These are phyloP conservation scores for Oxyteleia sp. DNA, from an alignment of 2,888 invertebrate genomes.

Conservation along the genomic window DNA sequence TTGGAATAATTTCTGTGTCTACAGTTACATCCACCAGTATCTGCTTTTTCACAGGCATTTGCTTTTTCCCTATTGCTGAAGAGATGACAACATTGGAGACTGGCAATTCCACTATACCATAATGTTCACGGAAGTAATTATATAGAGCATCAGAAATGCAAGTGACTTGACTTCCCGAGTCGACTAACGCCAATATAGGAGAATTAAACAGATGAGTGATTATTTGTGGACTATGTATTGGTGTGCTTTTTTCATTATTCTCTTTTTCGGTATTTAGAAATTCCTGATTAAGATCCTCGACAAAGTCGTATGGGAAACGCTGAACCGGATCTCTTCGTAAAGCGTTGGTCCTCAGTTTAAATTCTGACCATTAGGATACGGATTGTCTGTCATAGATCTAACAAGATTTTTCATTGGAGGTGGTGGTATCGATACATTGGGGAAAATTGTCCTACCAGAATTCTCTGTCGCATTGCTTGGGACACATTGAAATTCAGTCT, in stretches of 20 bases:
- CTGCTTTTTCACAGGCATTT: background rate
- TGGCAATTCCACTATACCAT: too few relatives aligned
- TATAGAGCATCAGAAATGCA: constrained; percentile 1
- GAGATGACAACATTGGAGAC: background rate
- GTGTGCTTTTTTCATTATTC: background rate
- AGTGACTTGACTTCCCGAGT: background rate
- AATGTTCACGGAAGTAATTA: too few relatives aligned
- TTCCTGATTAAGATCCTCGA: background rate
- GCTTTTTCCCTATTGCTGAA: background rate
- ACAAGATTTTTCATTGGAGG: too few relatives aligned
- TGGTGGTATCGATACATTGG: too few relatives aligned
- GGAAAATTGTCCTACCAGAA: too few relatives aligned
- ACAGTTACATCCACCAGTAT: background rate
- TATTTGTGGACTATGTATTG: background rate
- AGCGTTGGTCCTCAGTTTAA: too few relatives aligned
- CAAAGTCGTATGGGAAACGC: background rate
- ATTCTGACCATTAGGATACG: too few relatives aligned
- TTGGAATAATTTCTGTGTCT: background rate
- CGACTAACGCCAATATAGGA: background rate
- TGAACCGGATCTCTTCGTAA: constrained; percentile 3
- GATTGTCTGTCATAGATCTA: too few relatives aligned
- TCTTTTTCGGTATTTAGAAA: background rate
- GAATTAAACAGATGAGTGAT: background rate
- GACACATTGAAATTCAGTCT: too few relatives aligned
- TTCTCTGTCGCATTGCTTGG: too few relatives aligned